Evolutionary conservation across 2,888 invertebrate species (phyloP).

Genomic region (Petrolisthes manimaculis): DNA sequence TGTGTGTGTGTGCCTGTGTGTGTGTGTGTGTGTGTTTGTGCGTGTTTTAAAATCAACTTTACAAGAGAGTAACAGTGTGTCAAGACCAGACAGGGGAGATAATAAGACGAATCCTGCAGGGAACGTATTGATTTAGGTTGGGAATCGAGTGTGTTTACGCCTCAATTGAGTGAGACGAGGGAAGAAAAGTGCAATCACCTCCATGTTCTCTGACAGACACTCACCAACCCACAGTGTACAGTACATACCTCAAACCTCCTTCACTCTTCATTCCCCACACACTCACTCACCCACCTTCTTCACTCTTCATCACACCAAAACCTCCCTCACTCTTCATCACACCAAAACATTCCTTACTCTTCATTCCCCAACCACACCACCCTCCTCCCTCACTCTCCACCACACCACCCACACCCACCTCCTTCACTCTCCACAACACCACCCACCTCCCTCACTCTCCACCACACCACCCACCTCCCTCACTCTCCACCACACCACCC

Average conservation of each 20-base stretch:
- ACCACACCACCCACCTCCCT: background rate
- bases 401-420: too few species aligned
- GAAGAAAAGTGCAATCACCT: background rate
- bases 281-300: background rate
- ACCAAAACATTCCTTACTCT: background rate
- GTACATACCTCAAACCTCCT: background rate
- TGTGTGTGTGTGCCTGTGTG: conserved; percentile 8
- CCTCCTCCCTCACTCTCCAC: background rate
- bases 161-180: too few species aligned
- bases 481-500: background rate
- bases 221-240: too few species aligned
- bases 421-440: background rate
- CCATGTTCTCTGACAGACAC: too few species aligned
- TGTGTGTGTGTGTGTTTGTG: too few species aligned
- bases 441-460: background rate
- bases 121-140: too few species aligned
- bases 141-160: too few species aligned
- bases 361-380: background rate
- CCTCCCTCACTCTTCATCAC: background rate
- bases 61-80: background rate
- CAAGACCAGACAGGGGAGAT: background rate
- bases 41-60: too few species aligned
- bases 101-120: background rate
- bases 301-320: background rate
- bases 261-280: background rate